Evolutionary conservation across 1,140 invertebrate genomes (phyloP).

Genomic region (Lepidurus arcticus): DNA sequence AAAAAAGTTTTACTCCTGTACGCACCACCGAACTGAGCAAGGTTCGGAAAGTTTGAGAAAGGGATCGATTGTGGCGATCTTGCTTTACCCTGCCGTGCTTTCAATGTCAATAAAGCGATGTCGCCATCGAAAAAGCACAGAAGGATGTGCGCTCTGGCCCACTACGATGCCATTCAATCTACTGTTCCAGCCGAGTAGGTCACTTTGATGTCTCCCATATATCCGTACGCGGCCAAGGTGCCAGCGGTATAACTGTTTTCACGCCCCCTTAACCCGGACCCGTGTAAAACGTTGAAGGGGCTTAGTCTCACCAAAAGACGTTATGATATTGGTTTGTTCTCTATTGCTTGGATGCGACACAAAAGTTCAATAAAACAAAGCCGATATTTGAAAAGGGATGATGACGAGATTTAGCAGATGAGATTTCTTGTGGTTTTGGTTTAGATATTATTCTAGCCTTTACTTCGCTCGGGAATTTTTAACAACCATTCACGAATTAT

Average conservation of each 20-base stretch:
- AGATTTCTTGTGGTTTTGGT: too few relatives aligned
- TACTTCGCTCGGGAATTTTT: too few relatives aligned
- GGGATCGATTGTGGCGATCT: conserved; percentile 7
- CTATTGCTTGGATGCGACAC: not conserved
- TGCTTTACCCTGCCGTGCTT: not conserved
- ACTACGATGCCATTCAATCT: conserved; percentile 3
- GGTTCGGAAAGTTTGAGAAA: not conserved
- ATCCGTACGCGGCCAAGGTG: conserved; percentile 1
- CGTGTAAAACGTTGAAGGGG: not conserved
- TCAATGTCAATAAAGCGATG: conserved; percentile 7
- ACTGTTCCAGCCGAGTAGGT: not conserved
- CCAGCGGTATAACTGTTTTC: not conserved
- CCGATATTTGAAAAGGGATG: not conserved
- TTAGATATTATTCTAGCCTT: too few relatives aligned
- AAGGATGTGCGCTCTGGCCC: not conserved
- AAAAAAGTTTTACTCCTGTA: not conserved
- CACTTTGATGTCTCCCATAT: not conserved
- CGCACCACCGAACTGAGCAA: conserved; percentile 7
- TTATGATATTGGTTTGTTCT: not conserved
- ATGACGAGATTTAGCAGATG: too few relatives aligned
- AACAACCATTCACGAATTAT: too few relatives aligned
- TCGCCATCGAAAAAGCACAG: not conserved
- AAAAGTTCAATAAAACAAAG: not conserved
- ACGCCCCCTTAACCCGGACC: not conserved
- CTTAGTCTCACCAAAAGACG: not conserved